These are phyloP conservation scores for Homarus americanus DNA, from an alignment of 1,140 invertebrate genomes.

Conservation along the genomic window DNA sequence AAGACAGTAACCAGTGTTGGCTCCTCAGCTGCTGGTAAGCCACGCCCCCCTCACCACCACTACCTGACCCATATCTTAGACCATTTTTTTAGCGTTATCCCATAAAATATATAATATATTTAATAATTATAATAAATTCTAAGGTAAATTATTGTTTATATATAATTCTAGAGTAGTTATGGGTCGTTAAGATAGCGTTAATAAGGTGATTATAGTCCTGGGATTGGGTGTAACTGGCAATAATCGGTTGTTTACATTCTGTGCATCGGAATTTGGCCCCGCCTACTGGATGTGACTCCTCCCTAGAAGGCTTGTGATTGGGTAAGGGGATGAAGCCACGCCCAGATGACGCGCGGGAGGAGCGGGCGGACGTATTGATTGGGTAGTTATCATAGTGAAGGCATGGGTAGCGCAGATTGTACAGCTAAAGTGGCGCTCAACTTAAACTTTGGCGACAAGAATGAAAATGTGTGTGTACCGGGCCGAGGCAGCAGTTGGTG, in stretches of 20 bases:
- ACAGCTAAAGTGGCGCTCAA: constrained; percentile 62
- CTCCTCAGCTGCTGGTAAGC: too few relatives aligned
- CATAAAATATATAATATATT: too few relatives aligned
- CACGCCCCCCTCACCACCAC: background rate
- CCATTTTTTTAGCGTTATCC: too few relatives aligned
- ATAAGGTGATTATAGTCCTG: too few relatives aligned
- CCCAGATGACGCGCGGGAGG: constrained; percentile 26
- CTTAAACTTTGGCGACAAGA: constrained; percentile 74
- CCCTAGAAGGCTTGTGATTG: constrained; percentile 35
- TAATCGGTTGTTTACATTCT: background rate
- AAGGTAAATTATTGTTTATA: too few relatives aligned
- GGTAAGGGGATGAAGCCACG: constrained; percentile 20
- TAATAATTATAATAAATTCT: too few relatives aligned
- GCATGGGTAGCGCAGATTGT: constrained; percentile 70
- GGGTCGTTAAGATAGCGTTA: too few relatives aligned
- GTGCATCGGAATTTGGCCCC: constrained; percentile 53
- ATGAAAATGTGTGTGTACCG: constrained; percentile 75
- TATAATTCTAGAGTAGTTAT: too few relatives aligned
- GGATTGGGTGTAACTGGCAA: background rate
- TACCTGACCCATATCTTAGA: background rate
- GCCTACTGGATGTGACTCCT: constrained; percentile 3
- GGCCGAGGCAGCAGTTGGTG: constrained; percentile 71
- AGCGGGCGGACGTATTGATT: constrained; percentile 66
- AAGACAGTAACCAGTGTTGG: too few relatives aligned
- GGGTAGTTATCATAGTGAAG: constrained; percentile 68